These are phyloP conservation scores for Peucedramus taeniatus DNA, from an alignment of 2,113 vertebrate species.

Conservation along the genomic window DNA sequence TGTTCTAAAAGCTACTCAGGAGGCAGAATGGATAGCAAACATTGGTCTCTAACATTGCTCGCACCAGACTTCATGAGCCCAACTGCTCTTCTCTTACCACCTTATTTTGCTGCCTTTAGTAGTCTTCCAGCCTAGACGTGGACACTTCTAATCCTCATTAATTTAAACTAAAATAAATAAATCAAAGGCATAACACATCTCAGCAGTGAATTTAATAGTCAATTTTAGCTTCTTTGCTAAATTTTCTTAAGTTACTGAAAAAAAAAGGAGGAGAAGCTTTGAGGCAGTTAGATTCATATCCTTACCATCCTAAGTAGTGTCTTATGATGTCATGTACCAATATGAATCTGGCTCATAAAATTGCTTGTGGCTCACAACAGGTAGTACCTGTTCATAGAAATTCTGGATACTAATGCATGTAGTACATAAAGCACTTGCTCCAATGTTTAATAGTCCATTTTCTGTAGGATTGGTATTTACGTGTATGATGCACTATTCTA, in stretches of 20 bases:
- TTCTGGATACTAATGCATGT: background rate
- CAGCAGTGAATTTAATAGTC: background rate
- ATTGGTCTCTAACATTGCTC: background rate
- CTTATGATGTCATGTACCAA: background rate
- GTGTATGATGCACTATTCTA: background rate
- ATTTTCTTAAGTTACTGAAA: background rate
- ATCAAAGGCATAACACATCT: background rate
- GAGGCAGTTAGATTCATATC: background rate
- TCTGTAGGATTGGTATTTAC: background rate
- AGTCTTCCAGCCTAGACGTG: background rate
- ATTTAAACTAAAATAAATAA: background rate
- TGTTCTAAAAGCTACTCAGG: background rate
- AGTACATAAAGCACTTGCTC: background rate
- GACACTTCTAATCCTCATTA: background rate
- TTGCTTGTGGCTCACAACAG: background rate
- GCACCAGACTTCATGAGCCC: background rate
- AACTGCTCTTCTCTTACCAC: background rate
- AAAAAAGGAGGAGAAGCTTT: background rate
- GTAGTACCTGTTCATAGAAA: background rate
- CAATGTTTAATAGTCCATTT: background rate
- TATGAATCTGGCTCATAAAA: background rate
- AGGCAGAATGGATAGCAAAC: background rate
- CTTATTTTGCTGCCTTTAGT: background rate
- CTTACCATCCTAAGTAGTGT: background rate
- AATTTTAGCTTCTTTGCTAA: background rate